Base-by-base conservation (phyloP, 2,888 invertebrate genomes). In the Fragum whitleyi region DNA sequence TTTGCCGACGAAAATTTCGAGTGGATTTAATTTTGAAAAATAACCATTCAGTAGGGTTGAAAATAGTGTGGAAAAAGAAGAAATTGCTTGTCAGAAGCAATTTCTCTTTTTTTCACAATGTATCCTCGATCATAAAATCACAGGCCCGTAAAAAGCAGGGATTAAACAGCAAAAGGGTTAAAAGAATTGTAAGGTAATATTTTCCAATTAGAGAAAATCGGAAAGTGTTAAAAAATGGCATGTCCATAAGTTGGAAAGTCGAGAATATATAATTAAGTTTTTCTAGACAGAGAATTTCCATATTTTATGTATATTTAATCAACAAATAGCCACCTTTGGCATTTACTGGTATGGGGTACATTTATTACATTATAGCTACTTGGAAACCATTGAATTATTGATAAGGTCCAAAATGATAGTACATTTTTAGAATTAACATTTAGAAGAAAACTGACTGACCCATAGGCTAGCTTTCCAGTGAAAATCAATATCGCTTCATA, bases 271-370 rank as follows among this genome's bases (percentile, higher is more conserved):
- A 74, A 74, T 67, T 47, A 72, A 47, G 65, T 78, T 74, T 76
- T 76, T 69, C 42, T 79, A 76, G 74, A 76, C 62, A 61, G 67
- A 53, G 47, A 73, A 73, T 75, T 82, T 79, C 79, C 79, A 83
- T 83, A 83, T 83, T 83, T 79, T 79, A 83, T 83, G 83, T 83
- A 83, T 77, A 79, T 83, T 83, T 79, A 83, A 83, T 83, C 83
- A 83, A 83, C 83, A 83, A 83, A 83, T 83, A 73, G 83, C 61
- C 77, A 77, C 83, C 83, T 77, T 76, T 82, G 79, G 78, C 79
- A 78, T 79, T 79, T 76, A 61, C 62, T 73, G 47, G 75, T 68
- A 73, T 70, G 69, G 62, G 51, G 61, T 73, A 69, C 76, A 82
- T 82, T 82, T 82, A 82, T 82, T 82, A 76, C 76, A 74, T 82